Conservation (phyloP, 2,888 invertebrate species). For the Leptinotarsa juncta region DNA sequence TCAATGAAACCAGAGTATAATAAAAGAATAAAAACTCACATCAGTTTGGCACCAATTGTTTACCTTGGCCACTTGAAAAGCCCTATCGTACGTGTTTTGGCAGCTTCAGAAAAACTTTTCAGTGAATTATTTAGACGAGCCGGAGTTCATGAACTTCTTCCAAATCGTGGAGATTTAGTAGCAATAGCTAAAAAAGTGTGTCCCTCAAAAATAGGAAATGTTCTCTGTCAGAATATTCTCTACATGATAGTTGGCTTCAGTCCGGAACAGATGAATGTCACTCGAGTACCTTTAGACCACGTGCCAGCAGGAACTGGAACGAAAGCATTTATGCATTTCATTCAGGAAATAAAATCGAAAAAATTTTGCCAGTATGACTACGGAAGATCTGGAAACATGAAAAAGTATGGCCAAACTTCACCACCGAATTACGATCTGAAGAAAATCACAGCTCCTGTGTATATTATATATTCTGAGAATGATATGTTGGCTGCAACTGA, state of each 20-base stretch:
- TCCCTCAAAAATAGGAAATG: conserved; percentile 4
- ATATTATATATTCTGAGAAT: conserved; percentile 66
- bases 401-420: conserved; percentile 56
- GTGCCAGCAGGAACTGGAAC: conserved; percentile 67
- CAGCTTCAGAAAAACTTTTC: conserved; percentile 24
- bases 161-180: conserved; percentile 68
- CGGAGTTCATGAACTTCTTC: conserved; percentile 74
- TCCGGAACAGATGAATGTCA: conserved; percentile 57
- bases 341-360: conserved; percentile 71
- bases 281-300: conserved; percentile 50
- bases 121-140: conserved; percentile 54
- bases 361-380: conserved; percentile 69
- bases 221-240: conserved; percentile 57
- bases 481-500: conserved; percentile 67
- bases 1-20: conserved; percentile 75
- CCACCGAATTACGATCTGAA: conserved; percentile 66
- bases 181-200: conserved; percentile 47
- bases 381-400: conserved; percentile 60
- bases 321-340: conserved; percentile 79
- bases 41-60: conserved; percentile 78
- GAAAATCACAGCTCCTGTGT: conserved; percentile 64
- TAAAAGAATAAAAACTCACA: conserved; percentile 74
- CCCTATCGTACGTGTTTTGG: conserved; percentile 53
- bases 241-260: conserved; percentile 61
- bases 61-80: conserved; percentile 70